Evolutionary conservation across 2,113 vertebrate species (phyloP).

Genomic region (Megaleporinus macrocephalus): DNA sequence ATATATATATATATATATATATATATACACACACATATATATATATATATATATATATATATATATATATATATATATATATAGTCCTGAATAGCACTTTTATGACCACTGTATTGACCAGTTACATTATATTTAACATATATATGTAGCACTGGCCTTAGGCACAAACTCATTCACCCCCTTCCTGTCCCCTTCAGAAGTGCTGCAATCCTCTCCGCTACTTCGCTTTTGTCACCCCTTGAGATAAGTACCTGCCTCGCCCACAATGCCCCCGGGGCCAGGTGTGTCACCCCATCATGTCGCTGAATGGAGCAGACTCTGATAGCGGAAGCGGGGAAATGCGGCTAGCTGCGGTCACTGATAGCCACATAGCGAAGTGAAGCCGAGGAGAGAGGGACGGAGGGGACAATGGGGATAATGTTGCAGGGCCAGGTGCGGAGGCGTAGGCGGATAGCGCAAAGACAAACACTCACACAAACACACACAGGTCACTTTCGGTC

Average conservation of each 20-base stretch:
- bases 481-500: constrained; percentile 44
- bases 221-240: constrained; percentile 9
- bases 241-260: constrained; percentile 26
- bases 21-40: too few species aligned
- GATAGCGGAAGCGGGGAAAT: constrained; percentile 20
- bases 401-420: constrained; percentile 29
- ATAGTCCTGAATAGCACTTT: constrained; percentile 29
- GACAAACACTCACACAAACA: constrained; percentile 18
- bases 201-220: not conserved
- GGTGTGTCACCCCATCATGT: constrained; percentile 52
- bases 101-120: constrained; percentile 42
- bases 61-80: too few species aligned
- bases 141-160: too few species aligned
- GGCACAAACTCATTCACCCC: too few species aligned
- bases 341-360: constrained; percentile 7
- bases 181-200: constrained; percentile 7
- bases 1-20: too few species aligned
- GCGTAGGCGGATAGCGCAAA: constrained; percentile 9
- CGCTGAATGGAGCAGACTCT: constrained; percentile 38
- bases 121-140: constrained; percentile 12
- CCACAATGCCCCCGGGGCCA: constrained; percentile 40
- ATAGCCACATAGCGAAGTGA: constrained; percentile 10
- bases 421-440: constrained; percentile 42
- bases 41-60: too few species aligned
- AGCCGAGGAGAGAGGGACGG: constrained; percentile 6